Percentiles rank a stretch among this genome's conserved stretches.
These are phyloP conservation scores for Lasiurus cinereus DNA, from an alignment of 2,113 vertebrate species.

Conservation along the genomic window DNA sequence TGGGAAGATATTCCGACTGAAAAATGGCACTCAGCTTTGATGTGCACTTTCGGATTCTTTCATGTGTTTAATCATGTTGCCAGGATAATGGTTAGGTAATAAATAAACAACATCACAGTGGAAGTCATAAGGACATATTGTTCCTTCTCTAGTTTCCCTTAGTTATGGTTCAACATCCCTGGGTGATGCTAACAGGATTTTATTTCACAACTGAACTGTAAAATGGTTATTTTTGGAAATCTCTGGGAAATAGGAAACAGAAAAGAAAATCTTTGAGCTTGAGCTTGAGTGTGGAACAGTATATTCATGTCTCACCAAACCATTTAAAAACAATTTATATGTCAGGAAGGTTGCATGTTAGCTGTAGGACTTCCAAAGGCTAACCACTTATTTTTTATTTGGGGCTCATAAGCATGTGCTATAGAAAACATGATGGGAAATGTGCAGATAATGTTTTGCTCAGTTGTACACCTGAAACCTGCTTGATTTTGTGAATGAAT, in stretches of 20 bases:
- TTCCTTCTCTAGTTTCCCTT: slow-evolving; percentile 64
- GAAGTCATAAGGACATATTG: slow-evolving; percentile 51
- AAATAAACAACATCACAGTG: slow-evolving; percentile 4
- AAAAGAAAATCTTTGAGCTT: slow-evolving; percentile 73
- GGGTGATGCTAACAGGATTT: slow-evolving; percentile 59
- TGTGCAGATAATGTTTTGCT: not conserved
- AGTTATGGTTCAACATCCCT: slow-evolving; percentile 58
- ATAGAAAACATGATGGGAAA: slow-evolving; percentile 39
- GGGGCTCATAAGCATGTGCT: slow-evolving; percentile 40
- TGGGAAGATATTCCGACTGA: not conserved
- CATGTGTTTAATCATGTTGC: not conserved
- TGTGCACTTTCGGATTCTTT: not conserved
- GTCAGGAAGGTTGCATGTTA: slow-evolving; percentile 56
- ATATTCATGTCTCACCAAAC: slow-evolving; percentile 65
- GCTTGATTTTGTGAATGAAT: too few species aligned
- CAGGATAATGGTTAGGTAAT: slow-evolving; percentile 39
- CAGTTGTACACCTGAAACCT: too few species aligned
- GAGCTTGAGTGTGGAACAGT: slow-evolving; percentile 60
- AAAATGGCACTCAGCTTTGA: slow-evolving; percentile 34
- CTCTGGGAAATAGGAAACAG: slow-evolving; percentile 72
- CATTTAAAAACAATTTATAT: slow-evolving; percentile 67
- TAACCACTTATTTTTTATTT: slow-evolving; percentile 69
- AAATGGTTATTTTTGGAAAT: slow-evolving; percentile 72
- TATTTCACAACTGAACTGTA: slow-evolving; percentile 68
- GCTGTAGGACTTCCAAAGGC: slow-evolving; percentile 63